Percentiles rank a stretch among this genome's conserved stretches.
Conservation (phyloP, 2,888 invertebrate species). For the Conchocele bisecta region DNA sequence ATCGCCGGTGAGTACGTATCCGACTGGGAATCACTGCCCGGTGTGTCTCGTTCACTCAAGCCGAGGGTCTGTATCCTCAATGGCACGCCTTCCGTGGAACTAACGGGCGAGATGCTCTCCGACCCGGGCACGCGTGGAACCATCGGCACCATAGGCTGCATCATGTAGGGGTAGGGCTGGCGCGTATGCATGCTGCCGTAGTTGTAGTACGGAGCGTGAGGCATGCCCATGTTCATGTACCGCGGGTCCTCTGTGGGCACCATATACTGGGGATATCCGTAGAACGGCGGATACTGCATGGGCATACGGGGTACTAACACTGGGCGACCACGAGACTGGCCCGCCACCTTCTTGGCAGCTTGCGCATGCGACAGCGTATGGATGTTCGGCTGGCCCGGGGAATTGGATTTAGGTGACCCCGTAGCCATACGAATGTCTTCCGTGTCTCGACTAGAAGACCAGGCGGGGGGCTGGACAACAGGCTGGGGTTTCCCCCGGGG, state of each 20-base stretch:
- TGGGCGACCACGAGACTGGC: not conserved
- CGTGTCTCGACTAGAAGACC: constrained; percentile 4
- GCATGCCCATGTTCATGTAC: constrained; percentile 16
- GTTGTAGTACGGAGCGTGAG: constrained; percentile 44
- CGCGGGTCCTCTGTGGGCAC: constrained; percentile 51
- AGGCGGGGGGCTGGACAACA: not conserved
- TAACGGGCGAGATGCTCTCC: constrained; percentile 52
- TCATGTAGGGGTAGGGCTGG: constrained; percentile 25
- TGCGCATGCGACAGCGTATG: not conserved
- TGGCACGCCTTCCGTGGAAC: constrained; percentile 41
- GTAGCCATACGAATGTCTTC: constrained; percentile 43
- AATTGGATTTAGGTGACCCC: constrained; percentile 27
- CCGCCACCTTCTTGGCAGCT: constrained; percentile 4
- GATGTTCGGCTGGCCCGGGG: not conserved
- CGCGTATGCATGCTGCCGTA: constrained; percentile 32
- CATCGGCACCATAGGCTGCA: constrained; percentile 44
- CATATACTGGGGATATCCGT: constrained; percentile 42
- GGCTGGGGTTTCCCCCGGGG: not conserved
- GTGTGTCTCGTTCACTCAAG: constrained; percentile 47
- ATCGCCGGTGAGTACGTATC: constrained; percentile 48
- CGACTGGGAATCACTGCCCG: constrained; percentile 39
- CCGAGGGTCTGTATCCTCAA: constrained; percentile 24
- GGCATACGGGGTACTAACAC: constrained; percentile 45
- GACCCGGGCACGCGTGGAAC: constrained; percentile 49
- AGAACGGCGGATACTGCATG: constrained; percentile 41